Base-by-base conservation (phyloP, 64 coral and sea anemone genomes). In the Dendrophyllia cribrosa region DNA sequence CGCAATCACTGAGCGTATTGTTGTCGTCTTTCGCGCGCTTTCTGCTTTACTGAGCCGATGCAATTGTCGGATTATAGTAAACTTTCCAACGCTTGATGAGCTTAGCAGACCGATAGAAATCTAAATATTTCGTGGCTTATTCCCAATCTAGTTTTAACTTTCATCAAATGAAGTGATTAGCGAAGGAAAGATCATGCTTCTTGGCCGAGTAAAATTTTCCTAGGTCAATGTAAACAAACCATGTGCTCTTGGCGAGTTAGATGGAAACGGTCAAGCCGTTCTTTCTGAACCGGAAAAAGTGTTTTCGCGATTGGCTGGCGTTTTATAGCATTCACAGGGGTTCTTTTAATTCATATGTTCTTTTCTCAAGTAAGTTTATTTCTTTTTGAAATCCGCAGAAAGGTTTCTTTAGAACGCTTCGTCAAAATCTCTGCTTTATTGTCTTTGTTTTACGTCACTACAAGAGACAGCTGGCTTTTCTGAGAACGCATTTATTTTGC, bases 151-250 rank as follows among this genome's bases (percentile, higher is more conserved):
- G 26, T 24, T 71, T 44, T 82, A 19, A 9, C 49, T 24, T 34
- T 49, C 43, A 7, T 23, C 51, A 48, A 78, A 50, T 70, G 20
- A 5, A 84, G 68, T 66, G 89, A 71, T 70, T 71, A 84, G 50
- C 22, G 78, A 63, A 22, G 50, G 65, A 49, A 47, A 72, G 50
- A 91, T 83, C 76, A 51, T 58, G 67, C 43, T 74, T 1, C 46
- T 9, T 17, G 5, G 46, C 17, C 45, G 67, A 61, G 22, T 12
- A 66, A 84, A 67, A 48, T 84, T 77, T 77, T 65, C 19, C 12
- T 24, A 47, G 76, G 66, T 60, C 44, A 91, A 83, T 83, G 89
- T 91, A 91, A 91, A 91, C 89, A 91, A 91, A 83, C 44, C 74
- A 78, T 81, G 78, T 60, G 88, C 80, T 84, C 16, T 63, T 34